These are phyloP conservation scores for Coregonus suidteri DNA, from an alignment of 2,797 vertebrate genomes.

Conservation along the genomic window DNA sequence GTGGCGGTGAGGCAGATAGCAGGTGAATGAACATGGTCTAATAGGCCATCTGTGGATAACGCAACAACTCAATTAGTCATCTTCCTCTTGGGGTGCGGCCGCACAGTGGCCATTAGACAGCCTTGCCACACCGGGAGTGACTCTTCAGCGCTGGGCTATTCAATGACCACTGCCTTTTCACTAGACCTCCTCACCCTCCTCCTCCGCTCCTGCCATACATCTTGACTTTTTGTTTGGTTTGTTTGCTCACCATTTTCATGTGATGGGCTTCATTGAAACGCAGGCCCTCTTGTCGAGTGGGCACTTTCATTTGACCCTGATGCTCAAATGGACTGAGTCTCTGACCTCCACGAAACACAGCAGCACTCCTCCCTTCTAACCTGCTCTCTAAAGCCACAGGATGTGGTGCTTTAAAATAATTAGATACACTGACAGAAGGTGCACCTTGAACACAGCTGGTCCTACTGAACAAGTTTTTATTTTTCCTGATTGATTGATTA, in stretches of 20 bases:
- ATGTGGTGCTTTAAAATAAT: conserved; percentile 39
- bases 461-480: conserved; percentile 21
- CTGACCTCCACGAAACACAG: conserved; percentile 36
- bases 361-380: conserved; percentile 22
- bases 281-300: conserved; percentile 55
- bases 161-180: conserved; percentile 58
- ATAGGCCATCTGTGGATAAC: conserved; percentile 76
- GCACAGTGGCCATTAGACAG: conserved; percentile 72
- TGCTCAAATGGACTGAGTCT: conserved; percentile 65
- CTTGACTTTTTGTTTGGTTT: conserved; percentile 22
- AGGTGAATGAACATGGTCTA: conserved; percentile 70
- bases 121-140: conserved; percentile 62
- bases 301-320: conserved; percentile 70
- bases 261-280: conserved; percentile 54
- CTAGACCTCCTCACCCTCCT: conserved; percentile 50
- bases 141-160: conserved; percentile 64
- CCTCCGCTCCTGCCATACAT: conserved; percentile 51
- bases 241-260: conserved; percentile 36
- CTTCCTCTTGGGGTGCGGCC: conserved; percentile 62
- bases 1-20: conserved; percentile 55
- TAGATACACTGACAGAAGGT: conserved; percentile 24
- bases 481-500: not conserved
- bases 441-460: conserved; percentile 31
- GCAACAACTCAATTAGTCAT: conserved; percentile 74
- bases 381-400: conserved; percentile 4